These are phyloP conservation scores for Sebastes goodei DNA, from an alignment of 2,797 vertebrate genomes.

Conservation along the genomic window DNA sequence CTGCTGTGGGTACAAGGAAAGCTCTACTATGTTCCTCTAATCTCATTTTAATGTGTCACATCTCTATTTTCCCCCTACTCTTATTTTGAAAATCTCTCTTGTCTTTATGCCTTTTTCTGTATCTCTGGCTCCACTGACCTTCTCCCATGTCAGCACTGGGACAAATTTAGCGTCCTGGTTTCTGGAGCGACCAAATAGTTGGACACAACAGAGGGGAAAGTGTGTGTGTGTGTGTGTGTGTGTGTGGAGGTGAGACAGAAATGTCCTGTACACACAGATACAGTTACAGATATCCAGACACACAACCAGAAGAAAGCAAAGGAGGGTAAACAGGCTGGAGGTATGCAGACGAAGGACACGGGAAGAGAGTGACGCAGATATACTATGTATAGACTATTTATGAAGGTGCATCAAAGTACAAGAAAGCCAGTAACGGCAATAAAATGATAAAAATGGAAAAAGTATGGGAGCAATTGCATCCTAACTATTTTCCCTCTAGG, in stretches of 20 bases:
- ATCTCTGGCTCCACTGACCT: constrained; percentile 78
- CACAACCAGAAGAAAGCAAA: constrained; percentile 46
- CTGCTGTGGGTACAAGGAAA: not conserved
- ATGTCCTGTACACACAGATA: constrained; percentile 58
- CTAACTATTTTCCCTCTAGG: constrained; percentile 50
- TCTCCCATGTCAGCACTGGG: constrained; percentile 79
- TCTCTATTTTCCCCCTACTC: not conserved
- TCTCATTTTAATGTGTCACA: not conserved
- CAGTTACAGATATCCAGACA: constrained; percentile 66
- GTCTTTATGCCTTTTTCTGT: constrained; percentile 37
- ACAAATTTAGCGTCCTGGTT: constrained; percentile 82
- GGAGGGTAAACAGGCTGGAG: constrained; percentile 61
- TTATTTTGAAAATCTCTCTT: constrained; percentile 28
- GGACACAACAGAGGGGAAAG: constrained; percentile 74
- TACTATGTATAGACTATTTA: not conserved
- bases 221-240: not conserved
- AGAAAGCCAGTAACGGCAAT: not conserved
- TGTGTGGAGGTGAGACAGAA: constrained; percentile 49
- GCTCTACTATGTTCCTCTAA: not conserved
- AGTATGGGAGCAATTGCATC: constrained; percentile 26
- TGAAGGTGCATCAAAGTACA: not conserved
- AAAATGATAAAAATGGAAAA: constrained; percentile 23
- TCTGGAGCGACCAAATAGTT: constrained; percentile 83
- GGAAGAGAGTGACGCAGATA: constrained; percentile 37
- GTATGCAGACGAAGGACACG: constrained; percentile 41